phyloP scores from a whole-genome alignment of 2,888 invertebrate species.

The Mythimna pallens region DNA sequence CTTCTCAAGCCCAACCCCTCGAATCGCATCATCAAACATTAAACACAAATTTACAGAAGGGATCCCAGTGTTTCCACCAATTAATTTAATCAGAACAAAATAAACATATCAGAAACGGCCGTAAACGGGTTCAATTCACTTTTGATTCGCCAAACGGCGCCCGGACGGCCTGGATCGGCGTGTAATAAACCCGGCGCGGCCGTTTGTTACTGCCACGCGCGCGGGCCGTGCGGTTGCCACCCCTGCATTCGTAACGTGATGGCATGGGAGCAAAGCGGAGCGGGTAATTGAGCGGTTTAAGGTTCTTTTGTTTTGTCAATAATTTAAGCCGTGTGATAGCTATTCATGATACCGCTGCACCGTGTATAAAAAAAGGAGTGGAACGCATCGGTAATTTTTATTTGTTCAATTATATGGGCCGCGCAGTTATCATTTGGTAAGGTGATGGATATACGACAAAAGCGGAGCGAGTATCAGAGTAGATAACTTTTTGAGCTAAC shows the following conservation, averaged over 20 bases:
- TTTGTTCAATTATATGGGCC: neutral
- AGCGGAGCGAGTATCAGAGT: no score
- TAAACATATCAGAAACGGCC: conserved; percentile 61
- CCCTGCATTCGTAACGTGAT: conserved; percentile 75
- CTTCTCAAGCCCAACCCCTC: neutral
- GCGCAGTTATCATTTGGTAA: neutral
- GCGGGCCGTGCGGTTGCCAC: conserved; percentile 76
- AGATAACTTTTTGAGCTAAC: no score
- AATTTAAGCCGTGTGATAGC: neutral
- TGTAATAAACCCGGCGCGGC: conserved; percentile 71
- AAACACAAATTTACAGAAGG: conserved; percentile 58
- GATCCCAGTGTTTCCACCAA: conserved; percentile 56
- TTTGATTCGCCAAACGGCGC: conserved; percentile 69
- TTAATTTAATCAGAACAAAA: conserved; percentile 65
- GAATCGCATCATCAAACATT: conserved; percentile 53
- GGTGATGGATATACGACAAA: neutral
- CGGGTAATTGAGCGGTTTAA: conserved; percentile 50
- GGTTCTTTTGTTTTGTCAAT: neutral
- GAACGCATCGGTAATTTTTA: neutral
- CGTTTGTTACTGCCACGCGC: conserved; percentile 77
- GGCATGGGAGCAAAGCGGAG: conserved; percentile 59
- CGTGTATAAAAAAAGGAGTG: neutral
- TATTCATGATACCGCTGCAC: neutral
- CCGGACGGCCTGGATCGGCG: conserved; percentile 52
- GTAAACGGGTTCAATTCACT: conserved; percentile 65